Evolutionary conservation across 1,140 invertebrate species (phyloP).

Genomic region (Arion vulgaris): DNA sequence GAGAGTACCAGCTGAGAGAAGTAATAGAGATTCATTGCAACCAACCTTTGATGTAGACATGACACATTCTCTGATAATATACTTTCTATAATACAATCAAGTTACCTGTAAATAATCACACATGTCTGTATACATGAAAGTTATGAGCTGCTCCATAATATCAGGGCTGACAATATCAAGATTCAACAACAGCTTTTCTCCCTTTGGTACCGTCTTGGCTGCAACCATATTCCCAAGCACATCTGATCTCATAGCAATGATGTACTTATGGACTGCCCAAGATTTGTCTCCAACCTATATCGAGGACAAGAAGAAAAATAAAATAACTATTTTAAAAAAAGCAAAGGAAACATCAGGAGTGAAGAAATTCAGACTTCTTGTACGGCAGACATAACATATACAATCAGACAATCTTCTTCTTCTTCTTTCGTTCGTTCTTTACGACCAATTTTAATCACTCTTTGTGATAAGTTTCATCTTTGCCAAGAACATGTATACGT

Average conservation of each 20-base stretch:
- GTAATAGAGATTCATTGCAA: too few relatives aligned
- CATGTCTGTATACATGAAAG: constrained; percentile 80
- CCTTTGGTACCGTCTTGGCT: constrained; percentile 30
- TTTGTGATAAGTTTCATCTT: too few relatives aligned
- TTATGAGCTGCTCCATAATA: constrained; percentile 79
- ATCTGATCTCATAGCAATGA: constrained; percentile 60
- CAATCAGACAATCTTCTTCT: too few relatives aligned
- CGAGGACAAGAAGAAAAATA: background rate
- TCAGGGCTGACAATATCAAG: constrained; percentile 73
- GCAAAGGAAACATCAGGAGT: background rate
- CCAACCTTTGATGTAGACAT: too few relatives aligned
- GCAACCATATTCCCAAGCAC: constrained; percentile 61
- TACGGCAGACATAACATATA: too few relatives aligned
- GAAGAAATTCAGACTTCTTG: too few relatives aligned
- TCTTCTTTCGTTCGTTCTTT: too few relatives aligned
- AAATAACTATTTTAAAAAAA: background rate
- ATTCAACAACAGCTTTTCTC: constrained; percentile 45
- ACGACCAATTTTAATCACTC: too few relatives aligned
- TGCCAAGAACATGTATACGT: too few relatives aligned
- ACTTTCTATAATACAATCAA: background rate
- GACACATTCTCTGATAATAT: too few relatives aligned
- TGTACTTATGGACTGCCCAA: constrained; percentile 67
- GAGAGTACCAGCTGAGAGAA: too few relatives aligned
- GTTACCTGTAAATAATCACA: constrained; percentile 77
- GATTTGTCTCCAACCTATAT: constrained; percentile 74